Conservation (phyloP, 2,888 invertebrate species). For the Choristoneura rosaceana region DNA sequence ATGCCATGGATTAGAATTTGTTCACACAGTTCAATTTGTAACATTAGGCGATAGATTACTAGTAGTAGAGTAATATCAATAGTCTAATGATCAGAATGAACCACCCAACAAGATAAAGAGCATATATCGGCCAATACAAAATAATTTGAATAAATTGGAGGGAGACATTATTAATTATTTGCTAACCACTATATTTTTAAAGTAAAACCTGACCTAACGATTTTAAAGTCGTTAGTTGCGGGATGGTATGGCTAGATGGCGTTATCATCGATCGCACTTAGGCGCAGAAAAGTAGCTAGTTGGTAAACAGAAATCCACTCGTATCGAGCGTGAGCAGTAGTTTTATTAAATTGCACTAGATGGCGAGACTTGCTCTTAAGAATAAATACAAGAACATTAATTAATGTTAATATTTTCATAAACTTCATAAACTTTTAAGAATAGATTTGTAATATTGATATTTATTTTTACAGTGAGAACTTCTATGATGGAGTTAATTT, state of each 20-base stretch:
- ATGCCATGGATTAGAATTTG: too few relatives aligned
- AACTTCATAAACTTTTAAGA: too few relatives aligned
- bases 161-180: background rate
- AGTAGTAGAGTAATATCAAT: too few relatives aligned
- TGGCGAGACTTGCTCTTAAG: background rate
- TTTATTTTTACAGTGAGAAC: constrained; percentile 87
- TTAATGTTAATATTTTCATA: too few relatives aligned
- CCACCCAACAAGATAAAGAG: too few relatives aligned
- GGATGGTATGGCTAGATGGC: background rate
- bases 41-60: too few relatives aligned
- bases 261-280: background rate
- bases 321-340: background rate
- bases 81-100: too few relatives aligned
- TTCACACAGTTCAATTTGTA: too few relatives aligned
- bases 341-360: background rate
- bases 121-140: background rate
- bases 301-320: background rate
- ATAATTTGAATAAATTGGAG: background rate
- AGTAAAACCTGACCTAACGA: background rate
- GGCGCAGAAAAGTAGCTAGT: background rate
- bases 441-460: background rate
- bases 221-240: background rate
- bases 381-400: too few relatives aligned
- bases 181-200: background rate
- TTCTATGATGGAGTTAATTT: constrained; percentile 86